These are phyloP conservation scores for Ornithorhynchus anatinus DNA, from an alignment of 2,113 vertebrate species.

Conservation along the genomic window DNA sequence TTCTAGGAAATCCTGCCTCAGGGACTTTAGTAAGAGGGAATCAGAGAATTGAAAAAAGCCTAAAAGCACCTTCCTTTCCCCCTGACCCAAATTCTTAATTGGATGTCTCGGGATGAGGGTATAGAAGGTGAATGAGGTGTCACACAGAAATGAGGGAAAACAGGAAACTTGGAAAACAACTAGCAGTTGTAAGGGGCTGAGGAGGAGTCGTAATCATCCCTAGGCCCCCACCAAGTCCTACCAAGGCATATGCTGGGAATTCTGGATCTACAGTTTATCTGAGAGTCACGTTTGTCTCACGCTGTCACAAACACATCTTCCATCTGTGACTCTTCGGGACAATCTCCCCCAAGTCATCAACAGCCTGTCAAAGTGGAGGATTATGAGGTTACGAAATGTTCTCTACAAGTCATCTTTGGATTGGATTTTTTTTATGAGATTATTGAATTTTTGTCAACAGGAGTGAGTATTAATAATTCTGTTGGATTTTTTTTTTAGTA, in stretches of 20 bases:
- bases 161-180: constrained; percentile 2
- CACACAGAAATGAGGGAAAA: not conserved
- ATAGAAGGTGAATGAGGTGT: not conserved
- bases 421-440: constrained; percentile 67
- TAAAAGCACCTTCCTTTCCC: not conserved
- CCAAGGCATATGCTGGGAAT: not conserved
- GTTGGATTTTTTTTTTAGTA: constrained; percentile 35
- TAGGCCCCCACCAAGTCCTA: not conserved
- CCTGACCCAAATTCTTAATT: no score
- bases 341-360: constrained; percentile 15
- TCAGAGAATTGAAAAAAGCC: constrained; percentile 33
- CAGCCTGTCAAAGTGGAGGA: constrained; percentile 57
- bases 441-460: constrained; percentile 54
- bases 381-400: constrained; percentile 54
- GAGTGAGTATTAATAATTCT: constrained; percentile 22
- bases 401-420: constrained; percentile 41
- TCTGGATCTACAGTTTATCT: not conserved
- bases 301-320: constrained; percentile 35
- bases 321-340: constrained; percentile 4
- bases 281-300: constrained; percentile 1
- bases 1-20: constrained; percentile 39
- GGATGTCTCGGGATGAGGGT: not conserved
- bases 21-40: constrained; percentile 14
- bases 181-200: not conserved
- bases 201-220: not conserved